phyloP scores from a whole-genome alignment of 2,113 vertebrate genomes.

The Epinephelus fuscoguttatus region DNA sequence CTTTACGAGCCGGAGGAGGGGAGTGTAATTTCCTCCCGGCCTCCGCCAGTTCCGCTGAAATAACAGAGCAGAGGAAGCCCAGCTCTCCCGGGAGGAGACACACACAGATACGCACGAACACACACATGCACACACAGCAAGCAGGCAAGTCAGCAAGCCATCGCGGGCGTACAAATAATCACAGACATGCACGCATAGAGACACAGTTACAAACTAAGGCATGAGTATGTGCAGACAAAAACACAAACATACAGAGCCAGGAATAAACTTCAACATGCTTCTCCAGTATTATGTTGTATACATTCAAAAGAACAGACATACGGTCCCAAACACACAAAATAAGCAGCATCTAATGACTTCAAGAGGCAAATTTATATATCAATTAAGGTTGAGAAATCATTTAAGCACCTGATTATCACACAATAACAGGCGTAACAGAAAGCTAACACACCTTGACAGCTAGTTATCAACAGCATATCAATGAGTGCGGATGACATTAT shows the following conservation, averaged over 20 bases:
- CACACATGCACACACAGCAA: slow-evolving; percentile 26
- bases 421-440: slow-evolving; percentile 19
- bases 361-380: background rate
- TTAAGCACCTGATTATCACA: slow-evolving; percentile 34
- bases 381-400: slow-evolving; percentile 28
- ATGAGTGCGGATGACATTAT: slow-evolving; percentile 2
- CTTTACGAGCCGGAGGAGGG: slow-evolving; percentile 87
- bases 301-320: background rate
- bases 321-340: background rate
- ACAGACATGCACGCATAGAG: slow-evolving; percentile 65
- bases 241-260: slow-evolving; percentile 28
- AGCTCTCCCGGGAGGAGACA: slow-evolving; percentile 84
- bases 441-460: slow-evolving; percentile 11
- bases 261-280: slow-evolving; percentile 2
- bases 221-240: slow-evolving; percentile 49
- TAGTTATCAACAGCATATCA: slow-evolving; percentile 12
- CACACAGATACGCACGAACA: slow-evolving; percentile 55
- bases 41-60: slow-evolving; percentile 88
- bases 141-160: slow-evolving; percentile 43
- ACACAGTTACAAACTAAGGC: slow-evolving; percentile 59
- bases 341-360: slow-evolving; percentile 9
- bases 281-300: background rate
- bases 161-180: slow-evolving; percentile 60
- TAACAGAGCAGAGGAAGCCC: slow-evolving; percentile 87
- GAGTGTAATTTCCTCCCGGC: slow-evolving; percentile 89